phyloP scores from a whole-genome alignment of 2,888 invertebrate species.

The Cynaeus angustus region DNA sequence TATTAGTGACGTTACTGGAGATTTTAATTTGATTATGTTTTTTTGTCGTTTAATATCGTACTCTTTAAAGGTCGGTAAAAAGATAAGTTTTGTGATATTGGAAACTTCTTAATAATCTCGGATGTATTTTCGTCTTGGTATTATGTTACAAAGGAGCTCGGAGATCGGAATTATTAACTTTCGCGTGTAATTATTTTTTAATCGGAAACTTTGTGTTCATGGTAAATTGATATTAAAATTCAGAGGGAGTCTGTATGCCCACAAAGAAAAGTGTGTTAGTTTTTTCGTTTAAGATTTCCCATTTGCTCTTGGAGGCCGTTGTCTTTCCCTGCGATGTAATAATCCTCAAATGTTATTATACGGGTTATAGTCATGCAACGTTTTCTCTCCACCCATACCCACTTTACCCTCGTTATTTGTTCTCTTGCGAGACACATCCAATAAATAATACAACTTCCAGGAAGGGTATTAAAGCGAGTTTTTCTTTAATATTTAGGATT shows the following conservation, averaged over 20 bases:
- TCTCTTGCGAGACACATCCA: conserved; percentile 24
- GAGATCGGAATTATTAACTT: neutral
- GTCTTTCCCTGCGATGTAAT: conserved; percentile 30
- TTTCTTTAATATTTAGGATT: conserved; percentile 3
- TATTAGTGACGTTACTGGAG: neutral
- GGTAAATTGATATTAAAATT: neutral
- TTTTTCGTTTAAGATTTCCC: conserved; percentile 27
- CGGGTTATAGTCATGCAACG: conserved; percentile 40
- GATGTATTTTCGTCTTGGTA: neutral
- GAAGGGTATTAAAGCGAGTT: conserved; percentile 19
- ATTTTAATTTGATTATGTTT: conserved; percentile 20
- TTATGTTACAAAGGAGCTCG: neutral
- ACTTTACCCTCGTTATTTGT: conserved; percentile 29
- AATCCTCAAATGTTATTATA: conserved; percentile 40
- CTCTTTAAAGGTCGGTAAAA: conserved; percentile 10
- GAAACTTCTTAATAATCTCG: conserved; percentile 29
- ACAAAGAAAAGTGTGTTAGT: conserved; percentile 3
- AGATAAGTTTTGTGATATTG: conserved; percentile 19
- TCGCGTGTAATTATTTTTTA: neutral
- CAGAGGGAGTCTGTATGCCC: neutral
- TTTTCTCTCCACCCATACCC: conserved; percentile 22
- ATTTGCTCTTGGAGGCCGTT: conserved; percentile 24
- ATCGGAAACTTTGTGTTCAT: neutral
- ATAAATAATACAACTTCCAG: conserved; percentile 32
- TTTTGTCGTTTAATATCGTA: conserved; percentile 15